Conservation (phyloP, 37 sponge, comb jelly and placozoan species). For the Cladorhizidae sp. region DNA sequence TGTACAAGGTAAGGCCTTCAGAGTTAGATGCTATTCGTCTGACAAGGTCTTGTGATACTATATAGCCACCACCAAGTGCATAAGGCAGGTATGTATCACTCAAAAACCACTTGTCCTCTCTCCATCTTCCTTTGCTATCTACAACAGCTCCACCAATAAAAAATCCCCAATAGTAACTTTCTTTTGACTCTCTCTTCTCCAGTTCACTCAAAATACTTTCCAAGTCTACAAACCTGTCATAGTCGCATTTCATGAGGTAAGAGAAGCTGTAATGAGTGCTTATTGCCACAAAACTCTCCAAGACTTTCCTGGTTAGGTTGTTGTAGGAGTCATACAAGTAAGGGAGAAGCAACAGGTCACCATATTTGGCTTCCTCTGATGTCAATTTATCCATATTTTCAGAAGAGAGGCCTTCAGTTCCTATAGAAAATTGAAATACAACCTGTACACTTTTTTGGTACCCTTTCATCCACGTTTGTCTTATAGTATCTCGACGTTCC, state of each 20-base stretch:
- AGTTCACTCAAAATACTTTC: slow-evolving; percentile 48
- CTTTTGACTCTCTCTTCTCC: background rate
- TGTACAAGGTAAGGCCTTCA: slow-evolving; percentile 54
- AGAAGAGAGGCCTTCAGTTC: slow-evolving; percentile 21
- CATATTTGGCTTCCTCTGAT: slow-evolving; percentile 14
- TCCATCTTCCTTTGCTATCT: slow-evolving; percentile 73
- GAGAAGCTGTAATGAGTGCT: slow-evolving; percentile 39
- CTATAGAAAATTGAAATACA: slow-evolving; percentile 72
- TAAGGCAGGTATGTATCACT: slow-evolving; percentile 87
- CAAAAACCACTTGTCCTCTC: slow-evolving; percentile 76
- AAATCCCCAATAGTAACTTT: slow-evolving; percentile 87
- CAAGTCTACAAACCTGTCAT: slow-evolving; percentile 75
- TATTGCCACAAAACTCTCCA: slow-evolving; percentile 50
- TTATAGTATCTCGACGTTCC: too few relatives aligned
- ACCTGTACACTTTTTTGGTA: background rate
- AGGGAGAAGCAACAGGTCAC: slow-evolving; percentile 66
- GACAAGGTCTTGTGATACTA: slow-evolving; percentile 69
- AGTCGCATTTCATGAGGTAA: slow-evolving; percentile 89
- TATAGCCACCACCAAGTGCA: slow-evolving; percentile 91
- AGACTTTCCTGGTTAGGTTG: slow-evolving; percentile 74
- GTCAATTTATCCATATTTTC: background rate
- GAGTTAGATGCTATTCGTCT: slow-evolving; percentile 42
- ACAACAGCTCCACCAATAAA: slow-evolving; percentile 71
- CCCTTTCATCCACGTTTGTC: slow-evolving; percentile 77
- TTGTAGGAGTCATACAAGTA: slow-evolving; percentile 63